Evolutionary conservation across 2,888 invertebrate genomes (phyloP).

Genomic region (Leucozona laternaria): DNA sequence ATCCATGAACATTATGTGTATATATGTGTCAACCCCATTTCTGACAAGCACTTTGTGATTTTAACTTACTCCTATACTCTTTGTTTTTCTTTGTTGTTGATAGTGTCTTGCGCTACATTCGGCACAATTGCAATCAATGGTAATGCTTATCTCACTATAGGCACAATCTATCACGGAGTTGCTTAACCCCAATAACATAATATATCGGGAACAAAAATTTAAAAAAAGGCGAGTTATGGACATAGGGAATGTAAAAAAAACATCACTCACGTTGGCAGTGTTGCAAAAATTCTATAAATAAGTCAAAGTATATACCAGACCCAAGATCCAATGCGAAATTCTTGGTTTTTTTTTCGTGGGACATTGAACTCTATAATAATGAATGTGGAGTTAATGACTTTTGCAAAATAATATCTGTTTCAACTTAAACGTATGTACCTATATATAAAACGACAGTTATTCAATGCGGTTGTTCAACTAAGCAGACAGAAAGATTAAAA

Average conservation of each 20-base stretch:
- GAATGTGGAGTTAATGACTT: not conserved
- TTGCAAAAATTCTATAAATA: slow-evolving; percentile 51
- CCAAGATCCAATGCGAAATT: slow-evolving; percentile 9
- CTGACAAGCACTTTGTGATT: not conserved
- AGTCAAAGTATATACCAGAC: not conserved
- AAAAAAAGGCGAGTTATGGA: slow-evolving; percentile 21
- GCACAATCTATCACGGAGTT: slow-evolving; percentile 29
- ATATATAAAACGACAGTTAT: not conserved
- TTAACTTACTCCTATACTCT: not conserved
- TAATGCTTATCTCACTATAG: not conserved
- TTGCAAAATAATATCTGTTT: not conserved
- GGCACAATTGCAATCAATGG: slow-evolving; percentile 13
- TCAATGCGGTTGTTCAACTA: too few relatives aligned
- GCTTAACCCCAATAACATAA: slow-evolving; percentile 31
- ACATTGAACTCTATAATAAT: slow-evolving; percentile 49
- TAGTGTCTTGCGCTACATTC: slow-evolving; percentile 40
- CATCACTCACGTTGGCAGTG: slow-evolving; percentile 38
- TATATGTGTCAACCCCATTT: slow-evolving; percentile 9
- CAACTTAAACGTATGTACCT: too few relatives aligned
- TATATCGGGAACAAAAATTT: not conserved
- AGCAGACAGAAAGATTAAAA: too few relatives aligned
- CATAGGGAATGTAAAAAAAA: slow-evolving; percentile 3
- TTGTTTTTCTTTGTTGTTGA: slow-evolving; percentile 5
- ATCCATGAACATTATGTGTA: not conserved
- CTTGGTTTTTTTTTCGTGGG: slow-evolving; percentile 7